A percentile compares a stretch with the other conserved stretches of the same genome.
These are phyloP conservation scores for Ursus arctos DNA, from an alignment of 2,113 vertebrate genomes.

Conservation along the genomic window DNA sequence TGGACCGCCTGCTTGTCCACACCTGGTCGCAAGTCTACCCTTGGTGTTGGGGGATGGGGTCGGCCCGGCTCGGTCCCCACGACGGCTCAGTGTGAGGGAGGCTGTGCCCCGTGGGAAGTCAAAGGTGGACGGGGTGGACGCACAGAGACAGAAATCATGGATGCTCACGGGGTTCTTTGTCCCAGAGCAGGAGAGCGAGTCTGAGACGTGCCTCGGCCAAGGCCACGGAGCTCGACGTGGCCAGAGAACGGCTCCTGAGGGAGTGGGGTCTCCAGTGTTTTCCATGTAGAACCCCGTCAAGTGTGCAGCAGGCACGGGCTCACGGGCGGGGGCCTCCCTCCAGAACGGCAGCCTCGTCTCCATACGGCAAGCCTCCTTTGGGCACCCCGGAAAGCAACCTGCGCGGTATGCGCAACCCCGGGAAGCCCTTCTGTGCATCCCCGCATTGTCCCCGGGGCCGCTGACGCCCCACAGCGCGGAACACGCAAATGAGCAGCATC, in stretches of 20 bases:
- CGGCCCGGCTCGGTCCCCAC: not conserved
- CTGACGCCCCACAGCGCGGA: not conserved
- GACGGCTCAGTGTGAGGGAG: not conserved
- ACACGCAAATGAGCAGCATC: rapidly evolving
- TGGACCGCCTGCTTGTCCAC: not conserved
- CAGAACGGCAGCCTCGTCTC: not conserved
- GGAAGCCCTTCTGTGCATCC: not conserved
- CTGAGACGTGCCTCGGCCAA: not conserved
- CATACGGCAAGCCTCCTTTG: not conserved
- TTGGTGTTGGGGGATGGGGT: not conserved
- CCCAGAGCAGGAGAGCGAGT: not conserved
- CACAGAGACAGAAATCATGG: not conserved
- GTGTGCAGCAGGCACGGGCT: not conserved
- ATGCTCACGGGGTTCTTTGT: not conserved
- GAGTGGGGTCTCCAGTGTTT: rapidly evolving
- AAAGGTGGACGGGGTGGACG: not conserved
- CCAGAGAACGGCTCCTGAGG: not conserved
- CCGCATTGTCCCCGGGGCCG: too few species aligned
- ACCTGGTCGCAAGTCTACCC: rapidly evolving
- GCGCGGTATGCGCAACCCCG: not conserved
- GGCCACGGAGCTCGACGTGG: rapidly evolving
- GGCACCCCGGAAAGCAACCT: not conserved
- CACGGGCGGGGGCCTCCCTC: not conserved
- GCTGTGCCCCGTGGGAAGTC: not conserved
- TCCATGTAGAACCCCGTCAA: rapidly evolving